phyloP scores from a whole-genome alignment of 2,888 invertebrate species.

The Boloria euphrosyne region DNA sequence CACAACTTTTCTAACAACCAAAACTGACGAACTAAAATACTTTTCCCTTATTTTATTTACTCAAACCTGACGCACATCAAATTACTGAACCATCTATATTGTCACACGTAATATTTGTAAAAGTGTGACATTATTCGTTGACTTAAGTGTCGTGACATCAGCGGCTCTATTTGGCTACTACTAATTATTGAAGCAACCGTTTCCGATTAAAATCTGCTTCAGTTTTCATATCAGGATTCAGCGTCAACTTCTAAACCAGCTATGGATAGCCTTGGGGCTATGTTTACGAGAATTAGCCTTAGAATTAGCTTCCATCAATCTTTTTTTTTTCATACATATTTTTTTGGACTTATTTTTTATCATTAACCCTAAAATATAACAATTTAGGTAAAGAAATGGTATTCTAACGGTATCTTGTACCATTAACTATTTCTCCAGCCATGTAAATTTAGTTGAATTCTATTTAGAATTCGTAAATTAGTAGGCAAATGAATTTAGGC shows the following conservation, averaged over 20 bases:
- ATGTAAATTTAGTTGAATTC: constrained; percentile 3
- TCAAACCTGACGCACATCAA: constrained; percentile 30
- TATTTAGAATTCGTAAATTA: not conserved
- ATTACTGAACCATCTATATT: constrained; percentile 27
- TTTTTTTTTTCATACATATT: too few species aligned
- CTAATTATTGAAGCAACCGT: not conserved
- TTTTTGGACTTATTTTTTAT: too few species aligned
- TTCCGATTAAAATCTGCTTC: too few species aligned
- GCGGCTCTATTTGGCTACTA: not conserved
- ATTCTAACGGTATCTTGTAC: constrained; percentile 1
- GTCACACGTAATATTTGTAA: constrained; percentile 24
- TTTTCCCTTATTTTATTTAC: not conserved
- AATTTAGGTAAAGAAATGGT: too few species aligned
- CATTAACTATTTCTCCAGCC: not conserved
- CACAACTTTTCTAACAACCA: too few species aligned
- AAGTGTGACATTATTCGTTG: constrained; percentile 25
- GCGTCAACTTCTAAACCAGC: too few species aligned
- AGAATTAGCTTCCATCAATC: too few species aligned
- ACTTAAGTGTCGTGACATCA: constrained; percentile 13
- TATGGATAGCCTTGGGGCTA: too few species aligned
- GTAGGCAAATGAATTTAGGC: not conserved
- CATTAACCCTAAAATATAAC: too few species aligned
- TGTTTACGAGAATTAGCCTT: too few species aligned
- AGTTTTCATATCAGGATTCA: too few species aligned
- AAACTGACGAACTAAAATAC: not conserved